phyloP scores from a whole-genome alignment of 1,140 invertebrate species.

The Zeugodacus cucurbitae region DNA sequence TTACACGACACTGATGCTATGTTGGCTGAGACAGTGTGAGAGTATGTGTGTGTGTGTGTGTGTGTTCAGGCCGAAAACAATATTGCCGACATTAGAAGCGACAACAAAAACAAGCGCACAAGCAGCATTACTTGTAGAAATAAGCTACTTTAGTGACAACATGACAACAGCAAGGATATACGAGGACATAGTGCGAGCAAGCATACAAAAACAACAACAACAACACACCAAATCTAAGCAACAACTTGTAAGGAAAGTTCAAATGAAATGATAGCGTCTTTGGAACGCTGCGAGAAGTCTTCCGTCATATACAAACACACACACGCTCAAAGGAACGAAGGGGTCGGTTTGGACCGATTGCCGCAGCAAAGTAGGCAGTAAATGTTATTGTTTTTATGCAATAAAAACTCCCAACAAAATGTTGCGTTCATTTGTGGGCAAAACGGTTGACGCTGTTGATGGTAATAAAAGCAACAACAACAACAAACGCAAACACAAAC shows the following conservation, averaged over 20 bases:
- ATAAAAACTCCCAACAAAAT: conserved; percentile 27
- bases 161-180: conserved; percentile 2
- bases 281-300: not conserved
- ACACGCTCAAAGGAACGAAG: not conserved
- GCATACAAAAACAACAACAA: not conserved
- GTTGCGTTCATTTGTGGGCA: not conserved
- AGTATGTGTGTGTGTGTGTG: not conserved
- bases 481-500: conserved; percentile 11
- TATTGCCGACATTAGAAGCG: conserved; percentile 34
- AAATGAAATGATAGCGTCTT: not conserved
- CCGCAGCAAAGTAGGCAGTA: conserved; percentile 17
- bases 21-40: not conserved
- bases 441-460: not conserved
- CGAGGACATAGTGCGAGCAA: not conserved
- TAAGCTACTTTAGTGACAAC: conserved; percentile 6
- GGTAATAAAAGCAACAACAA: conserved; percentile 8
- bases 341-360: not conserved
- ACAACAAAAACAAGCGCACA: not conserved
- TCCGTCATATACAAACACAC: not conserved
- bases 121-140: not conserved
- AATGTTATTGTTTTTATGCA: conserved; percentile 36
- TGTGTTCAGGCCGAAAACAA: not conserved
- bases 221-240: not conserved
- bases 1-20: conserved; percentile 5
- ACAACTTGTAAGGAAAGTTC: conserved; percentile 5